A percentile compares a stretch with the other conserved stretches of the same genome.
Conservation (phyloP, 23 tunicate species). For the Botrylloides violaceus region DNA sequence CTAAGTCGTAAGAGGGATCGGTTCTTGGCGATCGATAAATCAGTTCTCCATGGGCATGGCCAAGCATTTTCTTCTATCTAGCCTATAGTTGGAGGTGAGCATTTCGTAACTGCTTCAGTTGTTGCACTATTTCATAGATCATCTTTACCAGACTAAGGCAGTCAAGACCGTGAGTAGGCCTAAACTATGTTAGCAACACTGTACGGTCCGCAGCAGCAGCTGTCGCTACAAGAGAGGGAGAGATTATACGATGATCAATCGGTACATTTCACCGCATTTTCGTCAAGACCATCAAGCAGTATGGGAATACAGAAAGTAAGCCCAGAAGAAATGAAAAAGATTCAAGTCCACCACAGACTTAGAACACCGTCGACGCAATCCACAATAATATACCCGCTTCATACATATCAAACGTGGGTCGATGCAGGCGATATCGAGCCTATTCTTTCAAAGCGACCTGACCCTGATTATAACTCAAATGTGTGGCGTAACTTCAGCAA, state of each 20-base stretch:
- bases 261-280: constrained; percentile 54
- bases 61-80: no score
- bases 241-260: constrained; percentile 23
- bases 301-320: constrained; percentile 33
- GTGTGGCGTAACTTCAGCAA: constrained; percentile 80
- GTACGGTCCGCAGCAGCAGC: background rate
- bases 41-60: no score
- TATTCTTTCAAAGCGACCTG: constrained; percentile 31
- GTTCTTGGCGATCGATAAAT: no score
- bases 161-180: background rate
- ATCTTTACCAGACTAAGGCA: no score
- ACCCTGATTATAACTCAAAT: constrained; percentile 83
- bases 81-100: no score
- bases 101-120: no score
- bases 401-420: constrained; percentile 72
- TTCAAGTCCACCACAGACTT: constrained; percentile 45
- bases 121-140: no score
- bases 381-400: constrained; percentile 71
- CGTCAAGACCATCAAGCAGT: constrained; percentile 75
- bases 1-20: no score
- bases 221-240: constrained; percentile 52
- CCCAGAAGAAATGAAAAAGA: constrained; percentile 61
- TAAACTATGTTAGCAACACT: background rate
- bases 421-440: constrained; percentile 77
- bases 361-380: constrained; percentile 65